Evolutionary conservation across 2,797 vertebrate genomes (phyloP).

Genomic region (Craterocephalus amniculus): DNA sequence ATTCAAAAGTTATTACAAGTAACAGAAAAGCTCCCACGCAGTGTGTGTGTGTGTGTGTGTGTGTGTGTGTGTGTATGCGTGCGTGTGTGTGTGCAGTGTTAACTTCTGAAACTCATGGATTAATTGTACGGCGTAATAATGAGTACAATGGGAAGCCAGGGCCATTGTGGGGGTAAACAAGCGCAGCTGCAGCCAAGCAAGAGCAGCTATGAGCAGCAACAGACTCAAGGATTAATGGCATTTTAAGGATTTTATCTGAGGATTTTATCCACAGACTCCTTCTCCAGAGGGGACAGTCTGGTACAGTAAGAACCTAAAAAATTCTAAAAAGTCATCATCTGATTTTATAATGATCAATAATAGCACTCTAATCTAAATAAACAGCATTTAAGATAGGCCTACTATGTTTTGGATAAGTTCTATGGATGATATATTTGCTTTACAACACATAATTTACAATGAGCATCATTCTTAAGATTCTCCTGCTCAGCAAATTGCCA

Average conservation of each 20-base stretch:
- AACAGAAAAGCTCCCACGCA: slow-evolving; percentile 15
- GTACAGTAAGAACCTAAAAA: slow-evolving; percentile 22
- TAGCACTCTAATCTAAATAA: slow-evolving; percentile 9
- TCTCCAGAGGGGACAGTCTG: slow-evolving; percentile 21
- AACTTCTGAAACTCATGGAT: slow-evolving; percentile 22
- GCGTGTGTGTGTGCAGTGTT: slow-evolving; percentile 8
- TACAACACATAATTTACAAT: neutral
- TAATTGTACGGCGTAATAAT: slow-evolving; percentile 51
- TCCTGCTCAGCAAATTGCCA: neutral
- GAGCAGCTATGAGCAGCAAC: slow-evolving; percentile 14
- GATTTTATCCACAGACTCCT: slow-evolving; percentile 43
- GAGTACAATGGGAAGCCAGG: slow-evolving; percentile 25
- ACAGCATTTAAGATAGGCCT: slow-evolving; percentile 16
- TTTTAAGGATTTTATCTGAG: slow-evolving; percentile 55
- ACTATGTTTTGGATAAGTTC: neutral
- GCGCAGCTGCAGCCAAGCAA: slow-evolving; percentile 33
- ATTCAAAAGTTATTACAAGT: slow-evolving; percentile 23
- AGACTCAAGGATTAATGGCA: slow-evolving; percentile 35
- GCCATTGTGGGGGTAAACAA: slow-evolving; percentile 24
- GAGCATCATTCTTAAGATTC: neutral
- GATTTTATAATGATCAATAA: slow-evolving; percentile 47
- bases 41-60: neutral
- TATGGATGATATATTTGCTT: neutral
- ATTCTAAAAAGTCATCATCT: slow-evolving; percentile 18
- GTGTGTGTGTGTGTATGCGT: neutral